phyloP scores from a whole-genome alignment of 2,797 vertebrate species.

The Heteromormyrus szaboi region DNA sequence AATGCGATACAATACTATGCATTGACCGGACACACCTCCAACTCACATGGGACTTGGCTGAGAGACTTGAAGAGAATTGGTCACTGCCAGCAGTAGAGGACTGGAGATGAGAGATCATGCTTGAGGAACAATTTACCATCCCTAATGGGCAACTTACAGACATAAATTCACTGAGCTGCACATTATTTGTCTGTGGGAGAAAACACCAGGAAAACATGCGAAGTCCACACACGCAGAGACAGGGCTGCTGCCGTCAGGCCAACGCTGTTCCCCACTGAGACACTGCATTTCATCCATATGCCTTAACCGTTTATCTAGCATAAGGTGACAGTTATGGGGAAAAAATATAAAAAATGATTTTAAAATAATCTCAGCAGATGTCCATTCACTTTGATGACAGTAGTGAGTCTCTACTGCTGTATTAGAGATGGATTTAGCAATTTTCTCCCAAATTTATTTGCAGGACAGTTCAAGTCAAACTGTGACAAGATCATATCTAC shows the following conservation, averaged over 20 bases:
- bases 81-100: background rate
- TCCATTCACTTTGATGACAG: background rate
- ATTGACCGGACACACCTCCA: background rate
- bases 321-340: background rate
- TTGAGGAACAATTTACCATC: background rate
- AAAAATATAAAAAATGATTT: background rate
- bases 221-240: background rate
- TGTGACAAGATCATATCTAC: background rate
- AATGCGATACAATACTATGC: background rate
- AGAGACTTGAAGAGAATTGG: background rate
- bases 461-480: background rate
- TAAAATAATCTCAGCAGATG: background rate
- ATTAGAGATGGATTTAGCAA: background rate
- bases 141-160: background rate
- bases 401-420: background rate
- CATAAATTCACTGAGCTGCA: background rate
- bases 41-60: background rate
- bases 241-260: background rate
- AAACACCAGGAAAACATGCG: background rate
- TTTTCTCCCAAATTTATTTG: background rate
- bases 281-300: background rate
- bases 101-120: background rate
- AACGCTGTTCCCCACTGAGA: background rate
- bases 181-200: background rate
- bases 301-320: background rate